Evolutionary conservation across 2,888 invertebrate genomes (phyloP).

Genomic region (Zaprionus obscuricornis): DNA sequence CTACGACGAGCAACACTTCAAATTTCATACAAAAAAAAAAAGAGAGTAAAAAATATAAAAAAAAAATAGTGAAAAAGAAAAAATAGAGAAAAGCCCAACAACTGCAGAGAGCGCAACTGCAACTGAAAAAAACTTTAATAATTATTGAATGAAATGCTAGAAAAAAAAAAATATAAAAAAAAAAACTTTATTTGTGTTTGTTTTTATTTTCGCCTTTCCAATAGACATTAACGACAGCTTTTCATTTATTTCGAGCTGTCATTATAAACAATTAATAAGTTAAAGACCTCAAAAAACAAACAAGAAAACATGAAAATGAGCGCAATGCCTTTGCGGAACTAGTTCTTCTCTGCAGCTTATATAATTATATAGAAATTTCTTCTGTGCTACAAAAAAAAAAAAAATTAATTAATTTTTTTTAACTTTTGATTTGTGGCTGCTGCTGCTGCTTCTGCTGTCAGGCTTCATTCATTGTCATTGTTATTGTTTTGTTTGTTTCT

Average conservation of each 20-base stretch:
- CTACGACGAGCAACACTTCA: no score
- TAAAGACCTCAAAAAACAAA: no score
- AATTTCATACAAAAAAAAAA: no score
- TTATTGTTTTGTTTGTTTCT: background rate
- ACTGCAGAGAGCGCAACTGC: no score
- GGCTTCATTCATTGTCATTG: background rate
- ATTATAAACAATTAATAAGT: constrained; percentile 11
- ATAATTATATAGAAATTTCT: no score
- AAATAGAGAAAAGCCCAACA: constrained; percentile 38
- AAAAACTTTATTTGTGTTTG: constrained; percentile 5
- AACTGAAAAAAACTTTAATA: no score
- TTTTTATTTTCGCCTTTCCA: constrained; percentile 33
- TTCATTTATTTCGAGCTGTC: constrained; percentile 33
- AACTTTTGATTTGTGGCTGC: no score
- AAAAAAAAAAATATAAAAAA: constrained; percentile 14
- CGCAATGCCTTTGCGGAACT: no score
- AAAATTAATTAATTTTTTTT: no score
- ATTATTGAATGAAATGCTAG: constrained; percentile 12
- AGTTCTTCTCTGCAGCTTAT: no score
- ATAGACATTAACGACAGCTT: constrained; percentile 19
- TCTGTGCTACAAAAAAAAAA: no score
- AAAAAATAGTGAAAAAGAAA: background rate
- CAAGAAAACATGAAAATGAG: no score
- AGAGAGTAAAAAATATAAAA: constrained; percentile 10
- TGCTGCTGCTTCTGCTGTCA: background rate